Base-by-base conservation (phyloP, 2,113 vertebrate species). In the Vidua chalybeata region DNA sequence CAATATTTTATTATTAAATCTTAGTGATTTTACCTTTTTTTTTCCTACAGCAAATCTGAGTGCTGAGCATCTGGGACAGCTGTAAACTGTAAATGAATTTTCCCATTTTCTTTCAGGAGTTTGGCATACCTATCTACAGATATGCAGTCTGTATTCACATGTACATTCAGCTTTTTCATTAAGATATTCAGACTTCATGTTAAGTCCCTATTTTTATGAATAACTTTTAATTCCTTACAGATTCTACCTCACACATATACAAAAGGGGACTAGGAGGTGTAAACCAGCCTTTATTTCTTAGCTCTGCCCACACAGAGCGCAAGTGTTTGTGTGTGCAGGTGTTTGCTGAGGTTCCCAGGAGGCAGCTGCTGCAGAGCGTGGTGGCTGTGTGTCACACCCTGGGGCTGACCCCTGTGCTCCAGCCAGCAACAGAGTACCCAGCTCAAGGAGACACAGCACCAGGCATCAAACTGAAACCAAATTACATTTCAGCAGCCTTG, bases 351-450 rank as follows among this genome's bases (percentile, higher is more conserved):
- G 13, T 1, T 85, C 81, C 48, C 62, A 23, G 27, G 45, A 64
- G 35, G n/a, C 52, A 89, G 87, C 45, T 94, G 48, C 33, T 75
- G 52, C 5, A 3, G 43, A 13, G 6, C 1, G 0, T 2, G 2
- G 1, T 3, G 0, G 20, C 37, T 6, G 0, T 6, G 5, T 2
- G 1, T 27, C 59, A 19, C 21, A 6, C 54, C 12, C 9, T n/a
- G 23, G 31, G 5, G 80, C 59, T 78, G 72, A 41, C 48, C 35
- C 8, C 0, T 0, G 5, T 0, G 0, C 37, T 77, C 23, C 66
- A 67, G 56, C 4, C 62, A 55, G 48, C 2, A 7, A 1, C 4
- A 3, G 3, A 66, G 22, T 14, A 26, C 17, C 26, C 11, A 0
- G 10, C 30, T 23, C 15, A 15, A 64, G 51, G 52, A 75, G 26